Base-by-base conservation (phyloP, 1,140 invertebrate species). In the Octopus bimaculoides region DNA sequence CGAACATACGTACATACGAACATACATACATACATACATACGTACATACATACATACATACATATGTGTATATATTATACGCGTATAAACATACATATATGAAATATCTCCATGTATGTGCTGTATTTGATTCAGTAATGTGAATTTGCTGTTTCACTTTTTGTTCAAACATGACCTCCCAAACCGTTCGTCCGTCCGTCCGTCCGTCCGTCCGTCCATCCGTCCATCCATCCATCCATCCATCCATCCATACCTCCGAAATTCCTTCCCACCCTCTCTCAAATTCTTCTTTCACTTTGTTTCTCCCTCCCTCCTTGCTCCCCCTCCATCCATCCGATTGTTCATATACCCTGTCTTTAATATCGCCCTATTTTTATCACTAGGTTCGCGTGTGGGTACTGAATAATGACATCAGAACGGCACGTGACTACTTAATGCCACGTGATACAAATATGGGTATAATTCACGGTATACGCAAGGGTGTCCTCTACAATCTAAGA, bases 401-500 rank as follows among this genome's bases (percentile, higher is more conserved):
- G 26, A 82, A 84, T 10, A 87, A 88, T 73, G 83, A 85, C 53
- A 85, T 89, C 41, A 78, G 82, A 9, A 87, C 82, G 66, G 86
- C 87, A 41, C 81, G 55, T n/a, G 82, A 86, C 78, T 75, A 87
- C 77, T 89, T 89, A 80, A 85, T 83, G 53, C 95, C 95, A 73
- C 92, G 92, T 14, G 94, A 94, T 84, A 91, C 97, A 5, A 94
- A 97, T 87, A 2, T 41, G 26, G 93, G 94, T 0, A 93, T 93
- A 82, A 94, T 98, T 10, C 90, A 89, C 7, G 94, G 93, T 86
- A 91, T 99, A 9, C 93, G 94, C 5, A 95, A 95, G 3, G 96
- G 95, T 41, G 86, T 87, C 55, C 83, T 93, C 0, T 99, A 98
- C 87, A 93, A 94, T 83, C 91, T 99, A 85, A 92, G 97, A 89